Evolutionary conservation across 1,140 invertebrate species (phyloP).

Genomic region (Harlomillsia oculata): DNA sequence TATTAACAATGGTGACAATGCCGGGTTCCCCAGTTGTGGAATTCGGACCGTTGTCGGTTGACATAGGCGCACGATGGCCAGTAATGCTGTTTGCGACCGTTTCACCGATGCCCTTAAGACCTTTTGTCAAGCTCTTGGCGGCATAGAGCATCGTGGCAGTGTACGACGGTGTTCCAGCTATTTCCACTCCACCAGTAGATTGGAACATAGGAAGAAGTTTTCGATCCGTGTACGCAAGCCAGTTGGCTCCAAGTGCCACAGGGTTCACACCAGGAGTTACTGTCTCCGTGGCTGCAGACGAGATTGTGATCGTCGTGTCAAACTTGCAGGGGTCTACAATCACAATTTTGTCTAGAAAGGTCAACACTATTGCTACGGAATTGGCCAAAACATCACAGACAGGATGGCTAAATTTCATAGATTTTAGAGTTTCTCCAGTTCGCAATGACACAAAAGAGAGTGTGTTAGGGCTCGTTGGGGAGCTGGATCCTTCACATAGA

Average conservation of each 20-base stretch:
- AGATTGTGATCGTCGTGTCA: constrained; percentile 74
- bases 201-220: constrained; percentile 68
- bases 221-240: constrained; percentile 70
- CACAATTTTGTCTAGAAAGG: constrained; percentile 79
- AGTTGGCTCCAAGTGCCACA: constrained; percentile 65
- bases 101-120: constrained; percentile 79
- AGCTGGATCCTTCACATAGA: constrained; percentile 70
- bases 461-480: constrained; percentile 66
- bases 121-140: constrained; percentile 80
- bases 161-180: constrained; percentile 64
- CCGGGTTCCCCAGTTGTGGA: constrained; percentile 43
- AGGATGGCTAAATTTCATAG: constrained; percentile 83
- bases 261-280: constrained; percentile 63
- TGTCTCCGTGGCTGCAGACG: constrained; percentile 79
- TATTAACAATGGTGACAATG: constrained; percentile 50
- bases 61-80: constrained; percentile 45
- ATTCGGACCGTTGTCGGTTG: constrained; percentile 37
- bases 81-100: constrained; percentile 82
- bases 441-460: constrained; percentile 82
- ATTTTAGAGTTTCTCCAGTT: constrained; percentile 77
- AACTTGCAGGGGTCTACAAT: constrained; percentile 81
- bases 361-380: constrained; percentile 67
- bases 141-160: constrained; percentile 90
- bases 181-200: constrained; percentile 68
- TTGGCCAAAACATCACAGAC: constrained; percentile 79